Base-by-base conservation (phyloP, 2,888 invertebrate species). In the Acronicta psi region DNA sequence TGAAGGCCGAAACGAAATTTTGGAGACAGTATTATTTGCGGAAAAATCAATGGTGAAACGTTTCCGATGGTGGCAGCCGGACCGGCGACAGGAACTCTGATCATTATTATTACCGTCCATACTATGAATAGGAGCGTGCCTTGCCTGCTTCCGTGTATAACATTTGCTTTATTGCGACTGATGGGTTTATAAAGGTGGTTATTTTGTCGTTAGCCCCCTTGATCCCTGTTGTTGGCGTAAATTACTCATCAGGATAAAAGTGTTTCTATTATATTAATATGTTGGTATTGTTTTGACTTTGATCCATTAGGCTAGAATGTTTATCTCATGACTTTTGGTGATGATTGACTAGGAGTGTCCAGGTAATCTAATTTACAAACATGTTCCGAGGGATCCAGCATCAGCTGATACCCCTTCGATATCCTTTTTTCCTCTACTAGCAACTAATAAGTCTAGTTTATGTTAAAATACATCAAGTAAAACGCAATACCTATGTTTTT, bases 11-110 rank as follows among this genome's bases (percentile, higher is more conserved):
- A 75, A 69, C 75, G 69, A 81, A 81, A 87, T 86, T n/a, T 85
- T 77, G 80, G 83, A 83, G 84, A 84, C 83, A 84, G 79, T 86
- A 90, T 89, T 91, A 91, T 92, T 92, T 92, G 89, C 90, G 93
- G 93, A 93, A 92, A 93, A 94, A 93, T 93, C 91, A 92, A 93
- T 92, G 92, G 89, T 77, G 84, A 86, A 89, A 85, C 73, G 88
- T 80, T 92, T 92, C 93, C 93, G 90, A 86, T 86, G 84, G 82
- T 86, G 82, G 83, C 81, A 82, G 81, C 67, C 67, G 69, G 56
- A 84, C 79, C 80, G 84, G 84, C 83, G 86, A 85, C 88, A 89
- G 91, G 90, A 91, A 91, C 88, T 85, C 80, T 77, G 87, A 89
- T 90, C 87, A 88, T 91, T 91, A 92, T 93, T 93, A 91, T 92